Percentiles rank a stretch among this genome's conserved stretches.
These are phyloP conservation scores for Henricia sp. DNA, from an alignment of 53 echinoderm and acorn worm genomes.

Conservation along the genomic window DNA sequence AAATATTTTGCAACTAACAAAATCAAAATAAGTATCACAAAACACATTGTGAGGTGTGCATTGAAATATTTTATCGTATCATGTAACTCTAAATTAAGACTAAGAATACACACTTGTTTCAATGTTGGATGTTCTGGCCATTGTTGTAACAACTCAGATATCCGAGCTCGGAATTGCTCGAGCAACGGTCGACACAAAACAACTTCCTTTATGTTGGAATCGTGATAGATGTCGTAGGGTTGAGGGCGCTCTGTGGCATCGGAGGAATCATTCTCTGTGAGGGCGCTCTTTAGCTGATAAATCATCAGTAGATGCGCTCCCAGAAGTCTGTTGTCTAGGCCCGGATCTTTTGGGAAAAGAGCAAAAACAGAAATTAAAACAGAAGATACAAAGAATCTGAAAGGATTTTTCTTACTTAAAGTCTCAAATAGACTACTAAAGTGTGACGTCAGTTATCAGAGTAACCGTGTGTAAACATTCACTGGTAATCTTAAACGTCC, in stretches of 20 bases:
- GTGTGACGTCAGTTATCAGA: too few species aligned
- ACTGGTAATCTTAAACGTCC: too few species aligned
- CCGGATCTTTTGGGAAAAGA: conserved; percentile 50
- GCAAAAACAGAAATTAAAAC: background rate
- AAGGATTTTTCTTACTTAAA: too few species aligned
- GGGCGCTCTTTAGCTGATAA: conserved; percentile 60
- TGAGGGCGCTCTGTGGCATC: conserved; percentile 24
- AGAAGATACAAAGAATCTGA: too few species aligned
- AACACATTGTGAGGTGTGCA: too few species aligned
- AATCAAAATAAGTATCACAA: too few species aligned
- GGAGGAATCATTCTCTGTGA: conserved; percentile 48
- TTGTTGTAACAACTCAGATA: conserved; percentile 74
- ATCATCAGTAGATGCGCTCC: conserved; percentile 82
- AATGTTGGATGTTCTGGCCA: conserved; percentile 98
- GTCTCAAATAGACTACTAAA: too few species aligned
- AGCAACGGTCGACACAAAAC: conserved; percentile 82
- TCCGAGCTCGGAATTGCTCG: conserved; percentile 60
- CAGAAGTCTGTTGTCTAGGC: conserved; percentile 59
- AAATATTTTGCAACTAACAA: too few species aligned
- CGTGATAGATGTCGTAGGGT: conserved; percentile 93
- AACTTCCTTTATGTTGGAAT: conserved; percentile 76
- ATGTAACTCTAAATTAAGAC: too few species aligned
- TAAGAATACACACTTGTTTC: conserved; percentile 94
- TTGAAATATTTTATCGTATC: too few species aligned
- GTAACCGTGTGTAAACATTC: too few species aligned